Evolutionary conservation across 2,888 invertebrate genomes (phyloP), one percentile per base, ranked within the genome.

Genomic region (Drosophila quasianomalipes): DNA sequence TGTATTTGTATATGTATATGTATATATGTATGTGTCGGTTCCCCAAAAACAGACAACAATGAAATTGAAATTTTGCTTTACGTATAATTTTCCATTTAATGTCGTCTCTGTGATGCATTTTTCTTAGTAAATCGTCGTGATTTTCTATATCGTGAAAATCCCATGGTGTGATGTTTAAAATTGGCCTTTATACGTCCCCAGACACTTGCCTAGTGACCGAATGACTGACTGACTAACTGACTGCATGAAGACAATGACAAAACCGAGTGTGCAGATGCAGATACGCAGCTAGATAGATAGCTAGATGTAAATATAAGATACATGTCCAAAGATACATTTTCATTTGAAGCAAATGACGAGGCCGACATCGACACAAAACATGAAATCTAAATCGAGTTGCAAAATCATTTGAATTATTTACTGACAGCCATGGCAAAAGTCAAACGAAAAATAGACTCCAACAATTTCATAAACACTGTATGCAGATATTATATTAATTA

Each of bases 311-410:
- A 28, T 66, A 72, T 31, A 14, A 39, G 57, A 57, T 57, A 39
- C n/a, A 39, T 39, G 57, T 57, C 39, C 33, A 58, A 52, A 72
- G 66, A 82, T 83, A 82, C 78, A 73, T 73, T 83, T 75, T 59
- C 83, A 83, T 81, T 62, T 66, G 67, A 60, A 69, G 68, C 41
- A 31, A 22, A 47, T 47, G 6, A 26, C 61, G 26, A 52, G 51
- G 57, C 31, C 53, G 54, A 47, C 57, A 59, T 55, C 72, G 35
- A 67, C 64, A 67, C 49, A 58, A 63, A 81, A 83, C 79, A 84
- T 76, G 84, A 79, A 84, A 82, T 82, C 82, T 61, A 84, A 84
- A 84, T 84, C 85, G 76, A 78, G 75, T 82, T 82, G 82, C 84
- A 81, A 82, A 82, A 82, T 82, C 70, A 84, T 84, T 76, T 84